Evolutionary conservation across 2,797 vertebrate species (phyloP).

Genomic region (Halcyon leucocephala): DNA sequence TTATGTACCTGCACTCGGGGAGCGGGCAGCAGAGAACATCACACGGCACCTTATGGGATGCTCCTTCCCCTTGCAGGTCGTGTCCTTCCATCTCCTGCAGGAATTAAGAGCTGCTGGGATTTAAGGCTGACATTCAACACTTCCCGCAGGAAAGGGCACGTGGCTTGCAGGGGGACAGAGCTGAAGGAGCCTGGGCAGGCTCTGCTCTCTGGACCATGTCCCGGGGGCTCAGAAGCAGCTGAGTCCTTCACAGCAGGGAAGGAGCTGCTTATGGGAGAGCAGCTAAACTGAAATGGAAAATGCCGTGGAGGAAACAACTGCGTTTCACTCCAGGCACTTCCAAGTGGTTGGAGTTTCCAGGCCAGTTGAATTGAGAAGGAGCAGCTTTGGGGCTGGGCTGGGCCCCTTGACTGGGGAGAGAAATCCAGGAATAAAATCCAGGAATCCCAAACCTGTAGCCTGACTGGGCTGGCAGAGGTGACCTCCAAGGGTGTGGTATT

Average conservation of each 20-base stretch:
- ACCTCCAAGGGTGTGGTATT: neutral
- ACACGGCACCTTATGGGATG: neutral
- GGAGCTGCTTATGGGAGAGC: neutral
- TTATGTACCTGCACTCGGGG: neutral
- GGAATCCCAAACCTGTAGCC: neutral
- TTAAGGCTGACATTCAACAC: neutral
- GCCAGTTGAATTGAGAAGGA: neutral
- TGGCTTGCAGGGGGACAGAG: neutral
- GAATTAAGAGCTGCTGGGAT: neutral
- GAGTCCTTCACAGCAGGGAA: neutral
- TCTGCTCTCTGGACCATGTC: fast-evolving
- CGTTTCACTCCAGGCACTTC: neutral
- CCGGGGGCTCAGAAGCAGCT: neutral
- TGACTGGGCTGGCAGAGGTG: neutral
- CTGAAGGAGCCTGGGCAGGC: neutral
- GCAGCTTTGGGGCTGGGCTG: neutral
- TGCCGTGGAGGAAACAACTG: neutral
- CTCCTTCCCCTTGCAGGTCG: neutral
- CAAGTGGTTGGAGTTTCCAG: neutral
- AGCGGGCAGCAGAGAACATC: neutral
- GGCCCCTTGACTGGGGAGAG: neutral
- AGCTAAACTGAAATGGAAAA: neutral
- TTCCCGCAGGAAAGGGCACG: neutral
- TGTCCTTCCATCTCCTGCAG: neutral
- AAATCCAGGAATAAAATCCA: neutral